These are phyloP conservation scores for Gasteruption jaculator DNA, from an alignment of 2,888 invertebrate species.

Conservation along the genomic window DNA sequence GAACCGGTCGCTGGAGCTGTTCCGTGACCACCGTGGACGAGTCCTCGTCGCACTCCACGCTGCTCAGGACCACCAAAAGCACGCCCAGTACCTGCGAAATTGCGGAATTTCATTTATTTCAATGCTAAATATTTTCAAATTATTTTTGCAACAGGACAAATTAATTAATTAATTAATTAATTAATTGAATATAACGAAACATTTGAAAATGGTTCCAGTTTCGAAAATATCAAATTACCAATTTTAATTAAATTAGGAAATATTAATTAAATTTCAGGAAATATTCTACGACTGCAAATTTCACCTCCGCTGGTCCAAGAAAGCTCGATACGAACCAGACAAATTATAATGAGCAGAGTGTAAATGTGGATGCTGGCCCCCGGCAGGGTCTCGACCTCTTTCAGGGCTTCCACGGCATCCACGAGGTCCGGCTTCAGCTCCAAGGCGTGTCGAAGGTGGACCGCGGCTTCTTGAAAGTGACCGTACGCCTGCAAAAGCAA, in stretches of 20 bases:
- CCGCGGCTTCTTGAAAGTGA: constrained; percentile 81
- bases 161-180: too few species aligned
- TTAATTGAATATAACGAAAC: too few species aligned
- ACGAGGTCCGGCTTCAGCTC: constrained; percentile 82
- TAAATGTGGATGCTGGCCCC: constrained; percentile 79
- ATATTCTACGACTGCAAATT: not conserved
- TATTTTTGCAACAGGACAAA: too few species aligned
- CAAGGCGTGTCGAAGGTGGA: constrained; percentile 77
- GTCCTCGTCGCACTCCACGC: constrained; percentile 51
- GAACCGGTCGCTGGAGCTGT: constrained; percentile 53
- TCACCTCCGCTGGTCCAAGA: not conserved
- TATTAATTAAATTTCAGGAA: not conserved
- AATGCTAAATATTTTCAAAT: not conserved
- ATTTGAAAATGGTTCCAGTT: not conserved
- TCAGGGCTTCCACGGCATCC: constrained; percentile 73
- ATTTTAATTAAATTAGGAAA: constrained; percentile 7
- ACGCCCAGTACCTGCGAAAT: constrained; percentile 71
- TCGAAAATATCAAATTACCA: constrained; percentile 2
- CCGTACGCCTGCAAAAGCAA: constrained; percentile 64
- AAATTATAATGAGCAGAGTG: constrained; percentile 81
- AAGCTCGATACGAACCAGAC: constrained; percentile 61
- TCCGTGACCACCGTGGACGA: constrained; percentile 40
- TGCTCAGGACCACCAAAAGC: constrained; percentile 76
- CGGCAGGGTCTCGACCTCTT: constrained; percentile 78
- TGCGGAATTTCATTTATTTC: not conserved